Evolutionary conservation across 2,113 vertebrate species (phyloP).

Genomic region (Colius striatus): DNA sequence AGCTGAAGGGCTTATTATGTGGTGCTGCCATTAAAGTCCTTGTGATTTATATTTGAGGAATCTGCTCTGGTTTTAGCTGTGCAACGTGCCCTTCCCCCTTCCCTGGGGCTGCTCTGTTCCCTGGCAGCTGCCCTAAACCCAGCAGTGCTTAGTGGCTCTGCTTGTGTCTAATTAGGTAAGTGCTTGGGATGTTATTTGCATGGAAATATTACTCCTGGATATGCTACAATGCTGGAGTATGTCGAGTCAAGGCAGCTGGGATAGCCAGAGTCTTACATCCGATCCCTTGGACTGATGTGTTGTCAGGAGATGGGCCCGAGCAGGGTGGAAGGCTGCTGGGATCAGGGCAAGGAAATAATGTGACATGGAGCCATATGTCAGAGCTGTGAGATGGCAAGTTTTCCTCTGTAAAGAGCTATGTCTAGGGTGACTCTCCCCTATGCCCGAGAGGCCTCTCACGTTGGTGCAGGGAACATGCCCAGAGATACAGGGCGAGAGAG

Average conservation of each 20-base stretch:
- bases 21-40: not conserved
- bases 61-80: constrained; percentile 42
- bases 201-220: constrained; percentile 42
- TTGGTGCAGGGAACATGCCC: not conserved
- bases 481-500: not conserved
- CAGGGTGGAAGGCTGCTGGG: not conserved
- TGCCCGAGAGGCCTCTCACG: not conserved
- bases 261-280: not conserved
- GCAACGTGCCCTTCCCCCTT: constrained; percentile 19
- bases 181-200: constrained; percentile 6
- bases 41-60: constrained; percentile 56
- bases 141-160: constrained; percentile 2
- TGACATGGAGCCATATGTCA: not conserved
- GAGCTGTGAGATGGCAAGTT: not conserved
- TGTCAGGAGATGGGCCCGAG: not conserved
- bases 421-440: not conserved
- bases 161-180: constrained; percentile 46
- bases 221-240: not conserved
- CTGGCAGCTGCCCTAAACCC: constrained; percentile 55
- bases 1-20: constrained; percentile 31
- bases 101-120: not conserved
- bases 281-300: not conserved
- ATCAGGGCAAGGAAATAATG: not conserved
- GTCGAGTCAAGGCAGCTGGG: constrained; percentile 18
- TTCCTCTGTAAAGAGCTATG: not conserved